Evolutionary conservation across 2,113 vertebrate genomes (phyloP), one percentile per base, ranked within the genome.

Genomic region (Gallinago media): DNA sequence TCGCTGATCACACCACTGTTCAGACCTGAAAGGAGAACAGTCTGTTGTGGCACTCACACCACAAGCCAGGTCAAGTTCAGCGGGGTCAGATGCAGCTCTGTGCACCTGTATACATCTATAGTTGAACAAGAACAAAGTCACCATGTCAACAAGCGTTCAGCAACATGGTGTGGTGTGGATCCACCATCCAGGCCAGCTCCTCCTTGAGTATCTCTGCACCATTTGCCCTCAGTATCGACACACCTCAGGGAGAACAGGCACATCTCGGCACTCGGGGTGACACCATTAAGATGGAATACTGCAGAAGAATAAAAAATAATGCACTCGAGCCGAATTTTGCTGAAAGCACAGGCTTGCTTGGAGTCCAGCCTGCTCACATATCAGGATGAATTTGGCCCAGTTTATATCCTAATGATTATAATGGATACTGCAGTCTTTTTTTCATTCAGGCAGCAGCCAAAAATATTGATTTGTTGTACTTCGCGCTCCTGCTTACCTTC

Each of bases 401-500:
- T 85, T 94, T 91, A 93, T 79, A 52, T 36, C 59, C 82, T 91
- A 93, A 89, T 95, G 87, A 95, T 96, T 96, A 89, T 93, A 95
- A 91, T 91, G 87, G 94, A 94, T 95, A 89, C 42, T 78, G 89
- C 92, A 95, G 71, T 65, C 59, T 46, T 95, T 89, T 90, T 92
- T 91, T 96, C 94, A 94, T 97, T 96, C 95, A 93, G 72, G 88
- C 58, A 91, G 66, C 36, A 95, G 87, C 83, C 91, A 95, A 96
- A 92, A 96, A 59, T 91, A 97, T 94, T 81, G 95, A 96, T 95
- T 95, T 85, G 88, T 73, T 96, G 75, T 93, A 94, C 88, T 89
- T 89, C 23, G 5, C 4, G 5, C 78, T 96, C 90, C 71, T 83
- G 91, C 89, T 96, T 96, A 95, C 95, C 85, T 96, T 85, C 94